phyloP scores from a whole-genome alignment of 2,888 invertebrate genomes.

The Therioaphis trifolii region DNA sequence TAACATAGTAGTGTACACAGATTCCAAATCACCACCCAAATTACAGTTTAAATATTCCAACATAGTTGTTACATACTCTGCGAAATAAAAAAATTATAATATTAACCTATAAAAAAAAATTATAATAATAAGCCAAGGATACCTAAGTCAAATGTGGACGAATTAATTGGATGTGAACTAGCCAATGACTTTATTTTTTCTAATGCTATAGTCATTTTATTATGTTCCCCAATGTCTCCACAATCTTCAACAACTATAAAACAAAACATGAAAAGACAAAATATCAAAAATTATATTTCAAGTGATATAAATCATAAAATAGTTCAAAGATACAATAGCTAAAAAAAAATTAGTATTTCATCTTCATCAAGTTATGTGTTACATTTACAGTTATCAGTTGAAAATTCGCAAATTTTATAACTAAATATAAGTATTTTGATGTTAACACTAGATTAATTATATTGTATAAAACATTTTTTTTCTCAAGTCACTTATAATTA shows the following conservation, averaged over 20 bases:
- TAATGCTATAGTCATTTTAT: conserved; percentile 54
- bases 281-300: no score
- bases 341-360: no score
- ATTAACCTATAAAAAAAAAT: background rate
- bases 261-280: background rate
- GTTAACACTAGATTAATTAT: no score
- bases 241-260: conserved; percentile 52
- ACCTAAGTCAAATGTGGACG: conserved; percentile 64
- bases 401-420: no score
- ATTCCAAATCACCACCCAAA: conserved; percentile 70
- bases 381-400: no score
- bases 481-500: no score
- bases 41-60: conserved; percentile 83
- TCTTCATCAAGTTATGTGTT: no score
- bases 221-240: conserved; percentile 49
- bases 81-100: conserved; percentile 66
- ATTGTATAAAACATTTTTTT: no score
- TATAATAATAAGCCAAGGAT: background rate
- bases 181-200: conserved; percentile 60
- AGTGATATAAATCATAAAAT: background rate
- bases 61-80: conserved; percentile 83
- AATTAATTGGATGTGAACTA: conserved; percentile 55
- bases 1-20: conserved; percentile 56
- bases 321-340: background rate
- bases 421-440: no score